Evolutionary conservation across 2,113 vertebrate genomes (phyloP).

Genomic region (Eubucco bourcierii): DNA sequence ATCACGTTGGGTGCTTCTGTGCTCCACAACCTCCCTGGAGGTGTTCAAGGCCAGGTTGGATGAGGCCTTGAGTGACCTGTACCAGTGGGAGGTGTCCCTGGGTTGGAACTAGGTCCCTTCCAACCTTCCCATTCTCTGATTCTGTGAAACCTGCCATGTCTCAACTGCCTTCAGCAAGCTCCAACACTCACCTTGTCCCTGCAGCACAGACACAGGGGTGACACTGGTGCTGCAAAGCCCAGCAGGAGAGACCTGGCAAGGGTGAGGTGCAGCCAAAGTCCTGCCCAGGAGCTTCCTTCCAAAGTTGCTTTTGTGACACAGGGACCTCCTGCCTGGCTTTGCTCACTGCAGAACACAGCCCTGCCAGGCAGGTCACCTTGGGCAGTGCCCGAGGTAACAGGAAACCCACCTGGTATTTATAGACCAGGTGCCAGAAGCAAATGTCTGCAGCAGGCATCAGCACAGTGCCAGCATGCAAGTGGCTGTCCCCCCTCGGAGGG

Average conservation of each 20-base stretch:
- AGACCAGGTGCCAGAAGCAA: not conserved
- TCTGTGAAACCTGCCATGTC: not conserved
- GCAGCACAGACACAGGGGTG: fast-evolving
- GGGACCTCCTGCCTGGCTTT: not conserved
- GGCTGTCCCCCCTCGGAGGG: not conserved
- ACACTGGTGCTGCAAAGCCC: not conserved
- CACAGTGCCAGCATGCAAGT: fast-evolving
- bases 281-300: fast-evolving
- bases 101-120: too few relatives aligned
- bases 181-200: fast-evolving
- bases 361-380: fast-evolving
- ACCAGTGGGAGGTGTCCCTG: too few relatives aligned
- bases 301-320: not conserved
- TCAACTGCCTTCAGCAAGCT: fast-evolving
- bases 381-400: not conserved
- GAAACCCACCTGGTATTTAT: not conserved
- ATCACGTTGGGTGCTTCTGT: too few relatives aligned
- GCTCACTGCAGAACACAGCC: not conserved
- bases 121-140: too few relatives aligned
- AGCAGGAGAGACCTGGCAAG: not conserved
- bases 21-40: too few relatives aligned
- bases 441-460: not conserved
- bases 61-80: too few relatives aligned
- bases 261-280: fast-evolving
- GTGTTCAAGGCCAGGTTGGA: too few relatives aligned